Percentiles rank a stretch among this genome's conserved stretches.
phyloP scores from a whole-genome alignment of 2,113 vertebrate species.

The Barnardius zonarius region DNA sequence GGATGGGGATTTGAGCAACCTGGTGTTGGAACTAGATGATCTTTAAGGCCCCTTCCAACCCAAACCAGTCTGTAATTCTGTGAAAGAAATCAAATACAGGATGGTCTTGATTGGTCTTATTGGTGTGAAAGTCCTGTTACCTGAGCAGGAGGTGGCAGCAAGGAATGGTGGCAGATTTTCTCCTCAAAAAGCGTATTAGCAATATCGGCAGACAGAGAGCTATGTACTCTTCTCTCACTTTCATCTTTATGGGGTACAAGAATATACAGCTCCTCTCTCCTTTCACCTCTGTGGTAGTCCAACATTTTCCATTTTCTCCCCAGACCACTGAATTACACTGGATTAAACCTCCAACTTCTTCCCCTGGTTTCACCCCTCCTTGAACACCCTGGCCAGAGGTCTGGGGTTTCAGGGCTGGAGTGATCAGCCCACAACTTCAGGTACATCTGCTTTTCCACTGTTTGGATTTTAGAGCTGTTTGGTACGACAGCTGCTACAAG shows the following conservation, averaged over 20 bases:
- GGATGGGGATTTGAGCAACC: not conserved
- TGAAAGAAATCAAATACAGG: not conserved
- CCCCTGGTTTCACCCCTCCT: not conserved
- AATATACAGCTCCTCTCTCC: not conserved
- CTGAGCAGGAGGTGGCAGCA: not conserved
- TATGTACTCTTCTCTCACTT: not conserved
- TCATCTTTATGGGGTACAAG: rapidly evolving
- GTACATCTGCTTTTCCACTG: not conserved
- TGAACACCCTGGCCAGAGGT: rapidly evolving
- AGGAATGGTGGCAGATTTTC: not conserved
- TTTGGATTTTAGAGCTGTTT: not conserved
- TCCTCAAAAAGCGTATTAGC: not conserved
- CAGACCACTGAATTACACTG: rapidly evolving
- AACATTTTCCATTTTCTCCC: not conserved
- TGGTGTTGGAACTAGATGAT: not conserved
- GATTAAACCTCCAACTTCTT: not conserved
- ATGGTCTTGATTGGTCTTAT: not conserved
- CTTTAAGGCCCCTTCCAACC: not conserved
- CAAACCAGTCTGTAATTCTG: not conserved
- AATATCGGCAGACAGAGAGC: not conserved
- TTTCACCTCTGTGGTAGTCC: not conserved
- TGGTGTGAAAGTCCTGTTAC: not conserved
- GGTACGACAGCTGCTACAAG: not conserved
- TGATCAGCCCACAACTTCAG: rapidly evolving
- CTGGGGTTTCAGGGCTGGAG: not conserved